Base-by-base conservation (phyloP, 1,140 invertebrate species). In the Scaptomyza graminum region DNA sequence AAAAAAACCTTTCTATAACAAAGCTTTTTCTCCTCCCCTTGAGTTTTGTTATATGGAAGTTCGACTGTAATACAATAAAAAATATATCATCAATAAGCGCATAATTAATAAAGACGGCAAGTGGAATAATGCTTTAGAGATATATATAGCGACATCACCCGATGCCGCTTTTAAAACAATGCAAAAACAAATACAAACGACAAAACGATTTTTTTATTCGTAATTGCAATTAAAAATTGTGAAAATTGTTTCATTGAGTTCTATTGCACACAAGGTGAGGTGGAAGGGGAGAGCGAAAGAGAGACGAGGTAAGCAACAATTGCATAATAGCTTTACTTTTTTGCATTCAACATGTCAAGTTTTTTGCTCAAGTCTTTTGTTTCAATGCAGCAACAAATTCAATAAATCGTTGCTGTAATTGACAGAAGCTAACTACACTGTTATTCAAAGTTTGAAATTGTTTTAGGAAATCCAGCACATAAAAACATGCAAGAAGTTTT, bases 171-270 rank as follows among this genome's bases (percentile, higher is more conserved):
- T 25, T 7, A 8, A 43, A 50, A 61, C 47, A 50, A 49, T 49
- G 52, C 5, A 60, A 49, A 11, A 11, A 9, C 16, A 64, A 51
- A 70, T 22, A 51, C 25, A 51, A 64, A 51, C 25, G 37, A 59
- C n/a, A 46, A 46, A 51, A 39, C 46, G 16, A 72, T 67, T 57
- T 41, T 34, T 34, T 41, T 41, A n/a, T n/a, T n/a, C 25, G 50
- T 56, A 56, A 56, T 55, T 60, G 44, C 66, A 57, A 74, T 63
- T 63, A 54, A 70, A 74, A 70, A 64, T 74, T 55, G 16, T 43
- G 66, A 70, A 74, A 64, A 59, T 52, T 70, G 46, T 74, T 69
- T 57, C 60, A 74, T 59, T 74, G 72, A 70, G 49, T 39, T 64
- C 62, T 59, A 74, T 52, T 64, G 72, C 66, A 66, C 66, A 56